These are phyloP conservation scores for Siderastrea radians DNA, from an alignment of 92 coral and sea anemone genomes.

Conservation along the genomic window DNA sequence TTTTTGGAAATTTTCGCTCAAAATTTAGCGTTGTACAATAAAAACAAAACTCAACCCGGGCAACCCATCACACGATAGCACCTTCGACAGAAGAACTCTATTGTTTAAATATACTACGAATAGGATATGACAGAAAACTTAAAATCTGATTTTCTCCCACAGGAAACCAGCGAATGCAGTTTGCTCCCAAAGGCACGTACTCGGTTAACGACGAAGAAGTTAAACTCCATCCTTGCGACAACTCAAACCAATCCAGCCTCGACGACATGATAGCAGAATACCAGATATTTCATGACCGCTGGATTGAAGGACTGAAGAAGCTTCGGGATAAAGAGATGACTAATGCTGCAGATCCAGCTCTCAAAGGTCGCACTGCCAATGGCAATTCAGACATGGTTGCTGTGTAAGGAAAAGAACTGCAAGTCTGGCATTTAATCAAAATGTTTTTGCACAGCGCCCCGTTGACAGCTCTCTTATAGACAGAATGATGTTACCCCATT, in stretches of 20 bases:
- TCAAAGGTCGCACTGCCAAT: constrained; percentile 16
- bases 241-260: constrained; percentile 61
- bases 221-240: constrained; percentile 77
- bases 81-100: too few relatives aligned
- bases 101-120: too few relatives aligned
- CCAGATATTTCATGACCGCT: constrained; percentile 88
- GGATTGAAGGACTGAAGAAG: constrained; percentile 85
- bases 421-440: neutral
- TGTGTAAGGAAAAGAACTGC: constrained; percentile 3
- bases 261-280: constrained; percentile 85
- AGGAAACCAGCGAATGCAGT: constrained; percentile 77
- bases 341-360: neutral
- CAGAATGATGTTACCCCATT: too few relatives aligned
- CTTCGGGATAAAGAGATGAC: constrained; percentile 60
- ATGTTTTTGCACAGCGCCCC: too few relatives aligned
- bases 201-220: constrained; percentile 74
- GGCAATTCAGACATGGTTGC: constrained; percentile 23
- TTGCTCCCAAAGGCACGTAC: constrained; percentile 71
- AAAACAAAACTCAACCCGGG: too few relatives aligned
- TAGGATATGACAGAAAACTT: too few relatives aligned
- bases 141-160: neutral
- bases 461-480: too few relatives aligned
- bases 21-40: too few relatives aligned
- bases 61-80: too few relatives aligned
- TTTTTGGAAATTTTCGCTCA: too few relatives aligned